Base-by-base conservation (phyloP, 2,113 vertebrate genomes). In the Oryzias celebensis region DNA sequence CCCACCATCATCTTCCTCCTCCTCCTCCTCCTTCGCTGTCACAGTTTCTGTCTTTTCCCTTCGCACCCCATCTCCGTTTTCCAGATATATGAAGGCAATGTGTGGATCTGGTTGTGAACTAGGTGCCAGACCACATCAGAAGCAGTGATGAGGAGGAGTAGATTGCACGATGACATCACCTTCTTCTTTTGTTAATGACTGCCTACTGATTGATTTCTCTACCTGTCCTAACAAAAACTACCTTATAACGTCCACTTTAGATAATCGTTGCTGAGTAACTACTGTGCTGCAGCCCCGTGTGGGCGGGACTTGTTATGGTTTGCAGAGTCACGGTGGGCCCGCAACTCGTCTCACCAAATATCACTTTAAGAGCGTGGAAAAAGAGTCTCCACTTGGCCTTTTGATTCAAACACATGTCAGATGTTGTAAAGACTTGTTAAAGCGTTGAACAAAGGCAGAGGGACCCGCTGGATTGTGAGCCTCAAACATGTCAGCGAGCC, bases 101-200 rank as follows among this genome's bases (percentile, higher is more conserved):
- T 92, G 89, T 83, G 85, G 92, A 92, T 92, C 89, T 89, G 85
- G 84, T 92, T 93, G 90, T 92, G 92, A 94, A 92, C 93, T 91
- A 88, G 83, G 90, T 92, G 93, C 94, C 94, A 94, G 92, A 94
- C 93, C 94, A 94, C 94, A 95, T 94, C 93, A 95, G 86, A 83
- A 50, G 80, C 89, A 89, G 70, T 89, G 91, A 92, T 93, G 89
- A 94, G 87, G 89, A 94, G 87, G 90, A 90, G 91, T 92, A 91
- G 68, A 92, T 77, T 88, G 68, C 75, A 47, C 15, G 56, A 83
- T 90, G 89, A 90, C 86, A 85, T 90, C 85, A 80, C 90, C 67
- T 71, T 79, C 81, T 62, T 68, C 71, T 71, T 73, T 52, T 45
- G 64, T 55, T 48, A 56, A 53, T 71, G 74, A 75, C 81, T 78